These are phyloP conservation scores for Cassiopea xamachana DNA, from an alignment of 30 jellyfish, hydroid and myxozoan genomes.

Conservation along the genomic window DNA sequence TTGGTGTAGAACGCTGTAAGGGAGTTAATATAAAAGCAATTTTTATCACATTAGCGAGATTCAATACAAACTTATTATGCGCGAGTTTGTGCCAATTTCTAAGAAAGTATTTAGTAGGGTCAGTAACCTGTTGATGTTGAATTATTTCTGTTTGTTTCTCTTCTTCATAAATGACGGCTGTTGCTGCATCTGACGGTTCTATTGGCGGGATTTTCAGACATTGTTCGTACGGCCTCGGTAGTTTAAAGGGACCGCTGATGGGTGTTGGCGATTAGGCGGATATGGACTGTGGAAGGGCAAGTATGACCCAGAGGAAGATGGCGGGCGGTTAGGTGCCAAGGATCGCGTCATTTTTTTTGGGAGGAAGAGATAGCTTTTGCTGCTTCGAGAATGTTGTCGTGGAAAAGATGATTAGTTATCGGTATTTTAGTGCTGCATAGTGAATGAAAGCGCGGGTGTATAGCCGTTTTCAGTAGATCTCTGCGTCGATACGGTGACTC, in stretches of 20 bases:
- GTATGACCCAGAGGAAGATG: not conserved
- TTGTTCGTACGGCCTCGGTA: too few relatives aligned
- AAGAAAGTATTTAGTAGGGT: too few relatives aligned
- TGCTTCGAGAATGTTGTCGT: conserved; percentile 8
- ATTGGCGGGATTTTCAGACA: too few relatives aligned
- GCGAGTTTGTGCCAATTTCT: not conserved
- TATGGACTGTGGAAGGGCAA: too few relatives aligned
- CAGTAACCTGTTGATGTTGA: too few relatives aligned
- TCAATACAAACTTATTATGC: not conserved
- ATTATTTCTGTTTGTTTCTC: too few relatives aligned
- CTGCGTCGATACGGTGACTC: conserved; percentile 8
- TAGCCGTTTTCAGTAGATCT: conserved; percentile 9
- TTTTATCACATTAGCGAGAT: not conserved
- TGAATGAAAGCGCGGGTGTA: conserved; percentile 9
- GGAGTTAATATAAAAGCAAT: conserved; percentile 1
- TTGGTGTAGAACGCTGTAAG: not conserved
- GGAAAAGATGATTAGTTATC: conserved; percentile 1
- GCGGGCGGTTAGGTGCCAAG: not conserved
- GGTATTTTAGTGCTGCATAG: conserved; percentile 5
- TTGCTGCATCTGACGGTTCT: too few relatives aligned
- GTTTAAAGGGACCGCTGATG: too few relatives aligned
- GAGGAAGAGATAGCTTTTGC: not conserved
- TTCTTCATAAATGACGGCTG: too few relatives aligned
- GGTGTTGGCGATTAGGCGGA: too few relatives aligned
- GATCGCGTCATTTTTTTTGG: not conserved